These are phyloP conservation scores for Aplodontia rufa DNA, from an alignment of 2,113 vertebrate species.

Conservation along the genomic window DNA sequence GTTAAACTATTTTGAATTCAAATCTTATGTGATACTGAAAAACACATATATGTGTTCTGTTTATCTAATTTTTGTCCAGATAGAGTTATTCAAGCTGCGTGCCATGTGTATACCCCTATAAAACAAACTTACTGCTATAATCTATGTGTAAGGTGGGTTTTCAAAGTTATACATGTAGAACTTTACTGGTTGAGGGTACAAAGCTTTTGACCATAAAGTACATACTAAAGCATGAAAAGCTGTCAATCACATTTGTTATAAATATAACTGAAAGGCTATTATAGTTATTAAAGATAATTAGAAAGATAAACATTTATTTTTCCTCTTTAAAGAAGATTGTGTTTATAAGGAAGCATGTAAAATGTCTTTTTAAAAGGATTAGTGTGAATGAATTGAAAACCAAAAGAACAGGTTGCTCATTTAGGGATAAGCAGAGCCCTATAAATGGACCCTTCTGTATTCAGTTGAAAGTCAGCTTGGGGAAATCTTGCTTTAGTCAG, in stretches of 20 bases:
- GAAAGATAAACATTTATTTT: background rate
- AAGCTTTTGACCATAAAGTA: background rate
- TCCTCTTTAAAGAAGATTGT: background rate
- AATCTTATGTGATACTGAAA: background rate
- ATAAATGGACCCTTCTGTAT: background rate
- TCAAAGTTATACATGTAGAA: background rate
- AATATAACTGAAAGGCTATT: background rate
- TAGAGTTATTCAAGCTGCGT: background rate
- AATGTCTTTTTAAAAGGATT: background rate
- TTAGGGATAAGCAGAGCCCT: background rate
- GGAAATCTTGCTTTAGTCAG: too few species aligned
- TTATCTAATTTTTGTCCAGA: background rate
- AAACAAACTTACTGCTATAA: background rate
- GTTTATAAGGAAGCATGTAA: background rate
- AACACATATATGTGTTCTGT: background rate
- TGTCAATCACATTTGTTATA: background rate
- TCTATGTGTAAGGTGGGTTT: background rate
- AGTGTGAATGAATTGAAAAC: background rate
- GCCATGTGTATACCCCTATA: background rate
- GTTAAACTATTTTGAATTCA: background rate
- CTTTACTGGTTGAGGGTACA: background rate
- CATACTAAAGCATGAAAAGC: background rate
- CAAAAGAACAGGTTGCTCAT: background rate
- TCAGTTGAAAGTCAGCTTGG: background rate
- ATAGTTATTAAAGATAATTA: background rate